These are phyloP conservation scores for Brachypteracias leptosomus DNA, from an alignment of 2,113 vertebrate species.

Conservation along the genomic window DNA sequence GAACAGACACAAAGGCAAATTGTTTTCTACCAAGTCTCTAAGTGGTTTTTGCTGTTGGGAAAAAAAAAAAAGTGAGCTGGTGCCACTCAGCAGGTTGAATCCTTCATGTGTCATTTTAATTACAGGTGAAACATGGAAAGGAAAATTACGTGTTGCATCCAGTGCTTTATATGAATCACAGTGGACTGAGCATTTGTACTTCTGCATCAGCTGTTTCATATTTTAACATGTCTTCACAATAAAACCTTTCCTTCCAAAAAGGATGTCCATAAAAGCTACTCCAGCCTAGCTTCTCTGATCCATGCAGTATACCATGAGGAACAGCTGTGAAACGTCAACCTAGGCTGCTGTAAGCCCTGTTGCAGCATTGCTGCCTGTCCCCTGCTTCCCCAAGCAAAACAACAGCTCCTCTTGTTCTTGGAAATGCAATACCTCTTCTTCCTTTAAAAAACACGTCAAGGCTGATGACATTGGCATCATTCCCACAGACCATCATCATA, in stretches of 20 bases:
- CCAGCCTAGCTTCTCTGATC: neutral
- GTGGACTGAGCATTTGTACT: neutral
- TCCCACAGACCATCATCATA: neutral
- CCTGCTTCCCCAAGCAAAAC: neutral
- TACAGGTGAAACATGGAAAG: neutral
- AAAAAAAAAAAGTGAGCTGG: neutral
- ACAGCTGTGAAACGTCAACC: accelerated
- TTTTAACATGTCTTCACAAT: neutral
- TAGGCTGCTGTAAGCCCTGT: neutral
- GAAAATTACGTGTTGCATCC: neutral
- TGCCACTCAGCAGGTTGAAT: neutral
- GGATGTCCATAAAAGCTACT: neutral
- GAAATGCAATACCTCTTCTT: neutral
- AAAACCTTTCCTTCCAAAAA: neutral
- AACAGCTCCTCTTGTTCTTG: neutral
- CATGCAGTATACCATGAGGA: neutral
- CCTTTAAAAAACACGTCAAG: neutral
- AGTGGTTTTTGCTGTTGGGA: neutral
- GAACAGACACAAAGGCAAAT: neutral
- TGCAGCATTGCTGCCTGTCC: neutral
- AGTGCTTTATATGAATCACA: neutral
- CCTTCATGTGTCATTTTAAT: neutral
- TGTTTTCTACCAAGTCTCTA: neutral
- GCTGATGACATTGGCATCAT: neutral
- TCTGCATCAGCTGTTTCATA: neutral